Percentiles rank a stretch among this genome's conserved stretches.
These are phyloP conservation scores for Heliconius nattereri DNA, from an alignment of 1,140 invertebrate species.

Conservation along the genomic window DNA sequence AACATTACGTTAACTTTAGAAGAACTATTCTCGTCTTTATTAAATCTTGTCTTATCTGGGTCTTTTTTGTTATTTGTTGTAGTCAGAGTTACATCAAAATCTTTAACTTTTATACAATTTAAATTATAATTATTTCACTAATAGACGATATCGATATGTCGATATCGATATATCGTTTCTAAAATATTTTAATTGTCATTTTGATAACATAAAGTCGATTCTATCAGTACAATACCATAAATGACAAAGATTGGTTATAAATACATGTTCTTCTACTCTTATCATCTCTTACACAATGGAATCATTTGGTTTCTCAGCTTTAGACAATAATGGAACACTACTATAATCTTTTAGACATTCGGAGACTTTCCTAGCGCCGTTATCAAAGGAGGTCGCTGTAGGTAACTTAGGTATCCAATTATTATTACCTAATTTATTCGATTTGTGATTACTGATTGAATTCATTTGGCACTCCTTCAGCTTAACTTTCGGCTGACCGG, in stretches of 20 bases:
- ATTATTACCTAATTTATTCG: slow-evolving; percentile 75
- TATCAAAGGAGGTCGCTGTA: slow-evolving; percentile 74
- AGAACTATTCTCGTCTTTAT: neutral
- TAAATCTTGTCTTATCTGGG: neutral
- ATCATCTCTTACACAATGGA: slow-evolving; percentile 62
- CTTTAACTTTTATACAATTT: neutral
- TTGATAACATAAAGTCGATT: too few relatives aligned
- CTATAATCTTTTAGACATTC: slow-evolving; percentile 74
- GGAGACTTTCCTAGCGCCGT: slow-evolving; percentile 60
- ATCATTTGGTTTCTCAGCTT: slow-evolving; percentile 70
- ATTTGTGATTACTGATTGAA: slow-evolving; percentile 65
- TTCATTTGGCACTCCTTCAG: slow-evolving; percentile 68
- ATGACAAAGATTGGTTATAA: neutral
- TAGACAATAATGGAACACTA: slow-evolving; percentile 73
- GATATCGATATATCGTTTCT: too few relatives aligned
- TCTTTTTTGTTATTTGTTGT: neutral
- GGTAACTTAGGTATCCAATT: slow-evolving; percentile 77
- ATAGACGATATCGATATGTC: neutral
- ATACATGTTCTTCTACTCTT: neutral
- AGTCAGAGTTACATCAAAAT: neutral
- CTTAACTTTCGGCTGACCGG: slow-evolving; percentile 65
- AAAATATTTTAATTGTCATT: too few relatives aligned
- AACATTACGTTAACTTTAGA: neutral
- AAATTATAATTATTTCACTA: neutral
- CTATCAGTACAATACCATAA: neutral